Evolutionary conservation across 1,140 invertebrate genomes (phyloP), one percentile per base, ranked within the genome.

Genomic region (Trichonephila inaurata): DNA sequence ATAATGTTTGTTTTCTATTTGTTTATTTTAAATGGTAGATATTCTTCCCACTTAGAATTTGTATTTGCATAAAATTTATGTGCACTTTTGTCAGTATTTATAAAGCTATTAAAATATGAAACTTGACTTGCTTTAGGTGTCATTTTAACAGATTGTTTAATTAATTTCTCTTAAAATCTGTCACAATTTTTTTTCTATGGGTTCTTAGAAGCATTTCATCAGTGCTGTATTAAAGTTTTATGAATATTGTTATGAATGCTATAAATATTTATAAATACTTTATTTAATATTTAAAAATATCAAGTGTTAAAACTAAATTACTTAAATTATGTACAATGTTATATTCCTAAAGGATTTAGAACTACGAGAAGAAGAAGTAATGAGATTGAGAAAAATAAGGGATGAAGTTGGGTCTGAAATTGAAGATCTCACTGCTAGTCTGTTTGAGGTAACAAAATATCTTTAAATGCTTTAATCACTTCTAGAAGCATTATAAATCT

Each of bases 391-490:
- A 72, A 96, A 97, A 82, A 97, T 98, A 94, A 96, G 98, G 62
- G 96, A 97, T 94, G 97, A 98, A 95, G 97, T 98, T 44, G 98
- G 98, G 94, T 96, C 97, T 33, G 98, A 98, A 96, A 95, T 98
- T 28, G 97, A 98, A 95, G 98, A 98, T 95, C 96, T 98, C 51
- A 98, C 98, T 44, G 98, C 98, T 81, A 97, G 97, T 95, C 96
- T 98, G 16, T 98, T 98, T 96, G 97, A 98, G 96, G 97, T 98
- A 33, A 60, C 24, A 28, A 10, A 69, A 28, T 28, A 28, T n/a
- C n/a, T 51, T 51, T 16, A 64, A 64, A 64, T 64, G 14, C 16
- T 64, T 64, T 12, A 64, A 64, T 19, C 6, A 64, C 21, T 64
- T 64, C 62, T 6, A 64, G 10, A 51, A 64, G 18, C 21, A 21